phyloP scores from a whole-genome alignment of 2,797 vertebrate genomes.

The Fundulus diaphanus region DNA sequence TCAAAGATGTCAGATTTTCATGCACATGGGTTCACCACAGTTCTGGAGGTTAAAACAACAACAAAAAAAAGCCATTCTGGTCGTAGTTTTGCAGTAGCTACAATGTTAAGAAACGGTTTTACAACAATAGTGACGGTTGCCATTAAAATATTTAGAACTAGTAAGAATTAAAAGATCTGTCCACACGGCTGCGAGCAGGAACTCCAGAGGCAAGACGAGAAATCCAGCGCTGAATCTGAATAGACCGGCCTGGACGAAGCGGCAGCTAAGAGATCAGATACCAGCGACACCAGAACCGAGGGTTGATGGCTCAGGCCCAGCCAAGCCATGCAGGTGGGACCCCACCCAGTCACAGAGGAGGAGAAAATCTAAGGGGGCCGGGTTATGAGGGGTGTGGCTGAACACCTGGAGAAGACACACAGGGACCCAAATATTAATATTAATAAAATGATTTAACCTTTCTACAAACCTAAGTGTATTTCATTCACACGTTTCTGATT shows the following conservation, averaged over 20 bases:
- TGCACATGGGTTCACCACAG: neutral
- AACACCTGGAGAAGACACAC: slow-evolving; percentile 33
- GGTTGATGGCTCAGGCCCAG: slow-evolving; percentile 6
- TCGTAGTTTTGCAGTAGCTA: neutral
- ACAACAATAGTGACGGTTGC: neutral
- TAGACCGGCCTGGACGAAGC: neutral
- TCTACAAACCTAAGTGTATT: neutral
- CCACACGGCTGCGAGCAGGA: neutral
- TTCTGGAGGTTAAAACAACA: neutral
- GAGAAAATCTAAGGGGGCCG: slow-evolving; percentile 18
- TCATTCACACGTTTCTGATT: too few species aligned
- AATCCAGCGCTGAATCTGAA: neutral
- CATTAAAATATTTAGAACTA: neutral
- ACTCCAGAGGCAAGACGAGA: neutral
- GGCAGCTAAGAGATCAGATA: slow-evolving; percentile 13
- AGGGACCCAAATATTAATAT: too few species aligned
- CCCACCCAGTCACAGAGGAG: slow-evolving; percentile 9
- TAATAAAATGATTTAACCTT: too few species aligned
- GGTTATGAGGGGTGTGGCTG: slow-evolving; percentile 11
- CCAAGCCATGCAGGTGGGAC: slow-evolving; percentile 10
- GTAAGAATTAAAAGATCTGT: neutral
- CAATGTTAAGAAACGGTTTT: neutral
- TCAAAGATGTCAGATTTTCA: neutral
- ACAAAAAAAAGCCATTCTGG: neutral
- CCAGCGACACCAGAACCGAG: slow-evolving; percentile 3